Conservation (phyloP, 1,140 invertebrate genomes). For the Rhyacophila brunnea region DNA sequence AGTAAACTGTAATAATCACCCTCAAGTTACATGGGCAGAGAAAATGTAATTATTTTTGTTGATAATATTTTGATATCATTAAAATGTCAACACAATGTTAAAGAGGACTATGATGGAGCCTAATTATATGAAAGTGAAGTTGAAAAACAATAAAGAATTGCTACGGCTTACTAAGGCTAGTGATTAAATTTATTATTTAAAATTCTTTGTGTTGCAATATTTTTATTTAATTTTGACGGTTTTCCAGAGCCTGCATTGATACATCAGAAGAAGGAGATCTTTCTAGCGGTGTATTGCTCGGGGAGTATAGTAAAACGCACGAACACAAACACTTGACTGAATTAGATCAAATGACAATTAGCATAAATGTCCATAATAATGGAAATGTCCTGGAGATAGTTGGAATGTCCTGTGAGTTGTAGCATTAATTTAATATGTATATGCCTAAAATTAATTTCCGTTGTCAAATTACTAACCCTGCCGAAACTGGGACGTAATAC, state of each 20-base stretch:
- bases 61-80: too few species aligned
- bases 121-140: neutral
- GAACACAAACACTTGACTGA: slow-evolving; percentile 76
- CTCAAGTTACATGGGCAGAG: too few species aligned
- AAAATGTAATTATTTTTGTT: too few species aligned
- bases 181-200: neutral
- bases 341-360: slow-evolving; percentile 82
- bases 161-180: too few species aligned
- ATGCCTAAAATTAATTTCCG: too few species aligned
- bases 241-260: slow-evolving; percentile 79
- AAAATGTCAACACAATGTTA: too few species aligned
- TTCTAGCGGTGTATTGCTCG: slow-evolving; percentile 69
- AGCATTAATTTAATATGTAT: too few species aligned
- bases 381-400: slow-evolving; percentile 93
- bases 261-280: slow-evolving; percentile 83
- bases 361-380: slow-evolving; percentile 90
- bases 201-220: neutral
- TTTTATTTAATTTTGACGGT: neutral
- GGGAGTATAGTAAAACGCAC: slow-evolving; percentile 81
- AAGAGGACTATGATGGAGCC: too few species aligned
- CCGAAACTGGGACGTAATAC: too few species aligned
- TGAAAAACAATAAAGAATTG: neutral
- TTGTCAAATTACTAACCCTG: too few species aligned
- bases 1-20: too few species aligned
- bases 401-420: slow-evolving; percentile 83